Percentiles rank a stretch among this genome's conserved stretches.
phyloP scores from a whole-genome alignment of 2,888 invertebrate genomes.

The Mythimna vitellina region DNA sequence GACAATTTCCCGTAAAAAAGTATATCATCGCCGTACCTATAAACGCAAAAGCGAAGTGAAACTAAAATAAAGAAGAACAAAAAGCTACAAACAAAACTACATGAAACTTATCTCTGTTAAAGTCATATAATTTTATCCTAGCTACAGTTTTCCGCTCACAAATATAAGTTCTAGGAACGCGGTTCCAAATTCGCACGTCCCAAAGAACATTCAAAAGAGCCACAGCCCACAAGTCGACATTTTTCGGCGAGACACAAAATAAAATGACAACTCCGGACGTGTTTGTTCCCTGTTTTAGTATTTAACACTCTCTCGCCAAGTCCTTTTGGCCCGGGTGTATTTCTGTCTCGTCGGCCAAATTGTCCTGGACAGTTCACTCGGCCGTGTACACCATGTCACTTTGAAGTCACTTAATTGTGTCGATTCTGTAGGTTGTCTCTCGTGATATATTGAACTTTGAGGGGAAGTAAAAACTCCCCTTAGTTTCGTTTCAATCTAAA shows the following conservation, averaged over 20 bases:
- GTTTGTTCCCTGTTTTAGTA: constrained; percentile 62
- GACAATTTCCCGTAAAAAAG: too few species aligned
- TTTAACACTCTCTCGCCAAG: constrained; percentile 68
- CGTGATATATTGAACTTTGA: constrained; percentile 68
- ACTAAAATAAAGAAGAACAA: neutral
- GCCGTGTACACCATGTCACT: constrained; percentile 72
- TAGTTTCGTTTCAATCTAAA: constrained; percentile 50
- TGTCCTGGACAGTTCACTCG: constrained; percentile 75
- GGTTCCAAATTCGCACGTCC: constrained; percentile 45
- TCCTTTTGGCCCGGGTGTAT: constrained; percentile 69
- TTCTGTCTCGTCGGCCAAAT: constrained; percentile 77
- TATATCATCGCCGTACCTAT: neutral
- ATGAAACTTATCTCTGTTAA: neutral
- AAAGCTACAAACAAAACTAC: neutral
- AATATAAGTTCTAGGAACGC: constrained; percentile 15
- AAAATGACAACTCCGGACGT: constrained; percentile 63
- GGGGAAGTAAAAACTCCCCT: constrained; percentile 47
- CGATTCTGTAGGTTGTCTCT: constrained; percentile 73
- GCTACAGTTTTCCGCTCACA: constrained; percentile 7
- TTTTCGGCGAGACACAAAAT: constrained; percentile 60
- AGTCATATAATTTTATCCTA: constrained; percentile 1
- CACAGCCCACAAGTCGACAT: constrained; percentile 35
- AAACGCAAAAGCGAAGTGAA: neutral
- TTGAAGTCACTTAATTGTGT: constrained; percentile 81
- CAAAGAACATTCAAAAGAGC: constrained; percentile 53